Evolutionary conservation across 2,888 invertebrate species (phyloP), one percentile per base, ranked within the genome.

Genomic region (Endotricha flammealis): DNA sequence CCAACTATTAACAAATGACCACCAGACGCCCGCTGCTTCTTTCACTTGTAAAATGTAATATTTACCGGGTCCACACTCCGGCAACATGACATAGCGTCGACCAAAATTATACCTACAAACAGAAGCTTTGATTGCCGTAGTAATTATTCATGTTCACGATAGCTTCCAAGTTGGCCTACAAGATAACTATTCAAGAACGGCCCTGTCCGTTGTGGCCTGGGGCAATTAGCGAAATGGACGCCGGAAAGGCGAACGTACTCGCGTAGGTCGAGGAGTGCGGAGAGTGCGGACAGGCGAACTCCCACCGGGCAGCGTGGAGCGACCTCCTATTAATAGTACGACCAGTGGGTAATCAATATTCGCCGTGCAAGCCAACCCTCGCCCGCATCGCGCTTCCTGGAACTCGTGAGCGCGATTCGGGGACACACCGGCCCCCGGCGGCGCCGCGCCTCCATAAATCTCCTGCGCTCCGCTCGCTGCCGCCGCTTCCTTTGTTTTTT

Each of bases 391-490:
- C 68, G 70, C 58, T 76, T 76, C 80, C 75, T 59, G 70, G 76
- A 77, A 74, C 50, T 55, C 69, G 64, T 64, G 68, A 50, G 57
- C 47, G 44, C 24, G 42, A 44, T 51, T 53, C 57, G 61, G 58
- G 55, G 60, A 57, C 58, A 52, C 52, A 49, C 45, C 52, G 65
- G 64, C 70, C 70, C 71, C 70, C 73, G 67, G 64, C 74, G 78
- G 74, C 82, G 77, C 76, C 75, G 76, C 75, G 76, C 69, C 72
- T 72, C 72, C 78, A 81, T 82, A 82, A 47, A 47, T 47, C 46
- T 46, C 41, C 29, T 36, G 28, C 34, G 34, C 34, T 34, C 33
- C 50, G 46, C 39, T 38, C 46, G 41, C 39, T 46, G 51, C 48
- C 65, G 67, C 57, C 69, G 69, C 69, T 68, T 74, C 74, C 73